phyloP scores from a whole-genome alignment of 2,113 vertebrate species.

The Reinhardtius hippoglossoides region DNA sequence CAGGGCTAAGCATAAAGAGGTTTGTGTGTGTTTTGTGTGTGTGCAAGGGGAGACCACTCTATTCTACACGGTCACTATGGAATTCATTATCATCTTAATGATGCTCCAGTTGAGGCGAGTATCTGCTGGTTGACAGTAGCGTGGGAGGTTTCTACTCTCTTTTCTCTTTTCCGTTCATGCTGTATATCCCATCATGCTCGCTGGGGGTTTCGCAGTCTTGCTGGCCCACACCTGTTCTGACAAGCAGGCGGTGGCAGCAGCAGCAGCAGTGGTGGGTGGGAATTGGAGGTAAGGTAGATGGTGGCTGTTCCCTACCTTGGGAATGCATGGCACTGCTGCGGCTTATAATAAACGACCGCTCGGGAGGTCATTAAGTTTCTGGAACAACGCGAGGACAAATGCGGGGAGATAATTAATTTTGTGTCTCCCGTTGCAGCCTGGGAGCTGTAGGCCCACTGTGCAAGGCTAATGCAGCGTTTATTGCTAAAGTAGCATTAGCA shows the following conservation, averaged over 20 bases:
- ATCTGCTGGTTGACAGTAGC: conserved; percentile 73
- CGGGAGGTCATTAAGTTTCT: conserved; percentile 82
- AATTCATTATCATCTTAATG: conserved; percentile 82
- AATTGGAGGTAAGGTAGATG: conserved; percentile 54
- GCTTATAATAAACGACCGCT: conserved; percentile 81
- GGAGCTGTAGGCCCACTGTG: conserved; percentile 66
- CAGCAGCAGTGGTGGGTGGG: conserved; percentile 45
- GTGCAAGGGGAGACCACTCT: conserved; percentile 58
- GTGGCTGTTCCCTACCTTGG: conserved; percentile 43
- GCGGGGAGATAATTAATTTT: conserved; percentile 80
- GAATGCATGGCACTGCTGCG: conserved; percentile 53
- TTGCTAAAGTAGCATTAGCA: conserved; percentile 56
- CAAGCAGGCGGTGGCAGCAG: conserved; percentile 44
- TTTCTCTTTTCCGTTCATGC: conserved; percentile 50
- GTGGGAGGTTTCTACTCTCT: conserved; percentile 66
- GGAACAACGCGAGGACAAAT: conserved; percentile 72
- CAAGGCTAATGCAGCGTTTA: conserved; percentile 63
- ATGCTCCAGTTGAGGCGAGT: conserved; percentile 73
- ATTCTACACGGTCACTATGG: conserved; percentile 75
- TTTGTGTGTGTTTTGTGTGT: conserved; percentile 53
- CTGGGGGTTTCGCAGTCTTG: conserved; percentile 65
- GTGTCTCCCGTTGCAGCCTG: conserved; percentile 67
- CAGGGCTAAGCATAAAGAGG: conserved; percentile 59
- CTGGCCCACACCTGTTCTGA: conserved; percentile 79
- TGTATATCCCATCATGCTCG: conserved; percentile 60